Evolutionary conservation across 2,888 invertebrate species (phyloP).

Genomic region (Drosophila flavopinicola): DNA sequence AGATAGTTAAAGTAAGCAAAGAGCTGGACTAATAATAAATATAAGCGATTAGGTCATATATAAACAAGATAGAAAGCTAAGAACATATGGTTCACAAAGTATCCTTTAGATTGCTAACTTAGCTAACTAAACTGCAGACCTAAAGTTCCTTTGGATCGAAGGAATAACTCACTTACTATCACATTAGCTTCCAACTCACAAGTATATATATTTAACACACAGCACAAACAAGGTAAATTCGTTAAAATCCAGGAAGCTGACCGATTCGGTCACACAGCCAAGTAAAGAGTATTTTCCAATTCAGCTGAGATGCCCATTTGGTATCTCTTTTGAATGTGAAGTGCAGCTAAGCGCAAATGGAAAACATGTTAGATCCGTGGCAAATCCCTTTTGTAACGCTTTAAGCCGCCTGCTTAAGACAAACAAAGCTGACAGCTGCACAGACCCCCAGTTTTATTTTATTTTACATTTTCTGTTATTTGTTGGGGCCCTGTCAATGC

Average conservation of each 20-base stretch:
- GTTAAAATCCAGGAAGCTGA: background rate
- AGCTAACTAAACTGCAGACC: no score
- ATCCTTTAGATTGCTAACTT: no score
- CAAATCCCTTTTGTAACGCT: conserved; percentile 78
- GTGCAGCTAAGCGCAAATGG: conserved; percentile 57
- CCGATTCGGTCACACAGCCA: background rate
- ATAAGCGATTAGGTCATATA: no score
- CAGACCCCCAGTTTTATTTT: conserved; percentile 16
- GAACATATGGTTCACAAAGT: no score
- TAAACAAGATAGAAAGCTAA: no score
- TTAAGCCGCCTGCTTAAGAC: conserved; percentile 69
- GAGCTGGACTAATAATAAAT: no score
- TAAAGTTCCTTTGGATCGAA: no score
- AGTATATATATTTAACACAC: background rate
- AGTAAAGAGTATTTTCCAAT: background rate
- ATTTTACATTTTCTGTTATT: background rate
- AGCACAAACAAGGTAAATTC: no score
- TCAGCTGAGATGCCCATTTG: conserved; percentile 5
- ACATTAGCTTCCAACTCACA: no score
- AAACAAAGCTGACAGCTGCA: conserved; percentile 74
- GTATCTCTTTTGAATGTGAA: conserved; percentile 15
- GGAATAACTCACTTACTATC: no score
- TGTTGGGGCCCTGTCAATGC: conserved; percentile 39
- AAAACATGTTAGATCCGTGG: conserved; percentile 72
- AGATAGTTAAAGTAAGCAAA: no score